Conservation (phyloP, 37 sponge, comb jelly and placozoan species). For the Hexactinellida sp. region DNA sequence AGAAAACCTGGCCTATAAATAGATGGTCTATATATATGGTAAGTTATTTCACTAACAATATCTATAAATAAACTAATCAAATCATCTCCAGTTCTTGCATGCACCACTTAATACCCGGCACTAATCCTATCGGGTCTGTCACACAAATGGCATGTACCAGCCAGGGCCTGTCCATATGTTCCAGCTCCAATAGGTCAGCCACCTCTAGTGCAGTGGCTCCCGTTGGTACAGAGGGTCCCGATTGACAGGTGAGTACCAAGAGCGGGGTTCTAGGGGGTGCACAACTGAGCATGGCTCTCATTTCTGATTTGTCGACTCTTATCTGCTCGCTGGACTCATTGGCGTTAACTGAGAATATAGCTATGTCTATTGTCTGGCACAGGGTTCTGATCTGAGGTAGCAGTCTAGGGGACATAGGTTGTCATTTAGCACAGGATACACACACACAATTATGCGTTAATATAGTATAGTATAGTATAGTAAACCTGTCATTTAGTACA, state of each 20-base stretch:
- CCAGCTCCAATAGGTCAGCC: background rate
- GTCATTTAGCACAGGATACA: too few species aligned
- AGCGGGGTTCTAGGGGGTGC: background rate
- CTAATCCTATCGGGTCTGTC: background rate
- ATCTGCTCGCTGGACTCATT: background rate
- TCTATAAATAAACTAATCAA: background rate
- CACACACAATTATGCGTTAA: too few species aligned
- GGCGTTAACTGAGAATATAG: background rate
- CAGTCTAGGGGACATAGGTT: too few species aligned
- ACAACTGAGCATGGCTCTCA: slow-evolving; percentile 6
- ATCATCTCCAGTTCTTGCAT: background rate
- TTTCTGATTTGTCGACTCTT: background rate
- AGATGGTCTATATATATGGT: too few species aligned
- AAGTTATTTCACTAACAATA: too few species aligned
- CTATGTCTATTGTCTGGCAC: background rate
- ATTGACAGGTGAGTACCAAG: background rate
- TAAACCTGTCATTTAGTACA: too few species aligned
- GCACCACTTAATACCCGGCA: background rate
- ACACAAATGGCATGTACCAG: background rate
- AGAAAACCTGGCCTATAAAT: too few species aligned
- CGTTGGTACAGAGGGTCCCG: background rate
- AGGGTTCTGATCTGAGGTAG: background rate
- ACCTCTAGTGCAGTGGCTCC: background rate
- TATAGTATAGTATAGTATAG: too few species aligned
- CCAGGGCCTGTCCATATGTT: background rate